phyloP scores from a whole-genome alignment of 2,888 invertebrate genomes.

The Aelia acuminata region DNA sequence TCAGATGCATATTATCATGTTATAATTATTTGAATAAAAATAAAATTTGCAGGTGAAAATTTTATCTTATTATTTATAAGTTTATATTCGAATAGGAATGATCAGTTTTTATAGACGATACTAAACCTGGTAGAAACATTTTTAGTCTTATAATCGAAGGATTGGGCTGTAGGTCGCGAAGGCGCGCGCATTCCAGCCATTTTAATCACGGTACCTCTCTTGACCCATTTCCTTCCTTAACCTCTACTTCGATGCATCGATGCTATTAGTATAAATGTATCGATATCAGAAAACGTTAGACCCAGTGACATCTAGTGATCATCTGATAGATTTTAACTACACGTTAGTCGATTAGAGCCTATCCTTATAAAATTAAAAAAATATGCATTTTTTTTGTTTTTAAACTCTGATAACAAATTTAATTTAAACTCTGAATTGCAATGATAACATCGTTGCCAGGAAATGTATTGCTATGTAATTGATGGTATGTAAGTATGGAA shows the following conservation, averaged over 20 bases:
- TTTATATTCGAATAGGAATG: not conserved
- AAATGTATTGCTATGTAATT: too few relatives aligned
- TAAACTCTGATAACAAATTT: too few relatives aligned
- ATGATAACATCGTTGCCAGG: too few relatives aligned
- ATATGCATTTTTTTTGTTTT: too few relatives aligned
- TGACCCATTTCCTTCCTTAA: slow-evolving; percentile 47
- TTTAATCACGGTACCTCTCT: slow-evolving; percentile 42
- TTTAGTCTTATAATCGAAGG: slow-evolving; percentile 27
- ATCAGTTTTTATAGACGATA: not conserved
- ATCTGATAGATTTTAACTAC: too few relatives aligned
- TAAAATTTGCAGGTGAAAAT: too few relatives aligned
- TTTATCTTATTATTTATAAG: too few relatives aligned
- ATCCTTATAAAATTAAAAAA: not conserved
- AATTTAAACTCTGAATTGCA: too few relatives aligned
- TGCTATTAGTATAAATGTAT: not conserved
- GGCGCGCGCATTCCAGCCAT: slow-evolving; percentile 51
- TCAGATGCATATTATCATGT: too few relatives aligned
- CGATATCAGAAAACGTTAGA: not conserved
- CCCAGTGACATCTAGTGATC: too few relatives aligned
- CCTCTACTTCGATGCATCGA: not conserved
- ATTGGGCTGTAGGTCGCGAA: slow-evolving; percentile 25
- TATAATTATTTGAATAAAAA: not conserved
- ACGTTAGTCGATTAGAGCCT: too few relatives aligned
- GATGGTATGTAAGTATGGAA: too few relatives aligned
- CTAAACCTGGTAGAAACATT: slow-evolving; percentile 17